Percentiles rank a stretch among this genome's conserved stretches.
Evolutionary conservation across 2,888 invertebrate genomes (phyloP).

Genomic region (Nymphalis urticae): DNA sequence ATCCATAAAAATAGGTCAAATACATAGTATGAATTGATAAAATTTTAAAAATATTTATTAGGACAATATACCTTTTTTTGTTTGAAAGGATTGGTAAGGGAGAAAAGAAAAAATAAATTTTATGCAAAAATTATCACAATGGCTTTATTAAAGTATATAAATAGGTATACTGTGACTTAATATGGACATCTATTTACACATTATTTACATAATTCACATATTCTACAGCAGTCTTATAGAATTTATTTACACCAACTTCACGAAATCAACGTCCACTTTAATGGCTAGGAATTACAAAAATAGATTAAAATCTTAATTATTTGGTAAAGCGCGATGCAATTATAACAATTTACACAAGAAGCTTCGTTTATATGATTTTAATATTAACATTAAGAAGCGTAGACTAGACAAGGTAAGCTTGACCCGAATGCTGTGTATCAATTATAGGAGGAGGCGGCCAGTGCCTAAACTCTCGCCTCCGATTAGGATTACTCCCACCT

Average conservation of each 20-base stretch:
- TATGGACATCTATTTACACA: conserved; percentile 79
- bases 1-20: too few species aligned
- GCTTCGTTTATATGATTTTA: conserved; percentile 70
- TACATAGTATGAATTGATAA: too few species aligned
- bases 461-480: conserved; percentile 71
- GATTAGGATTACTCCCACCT: conserved; percentile 74
- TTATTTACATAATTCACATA: conserved; percentile 79
- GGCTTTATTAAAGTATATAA: conserved; percentile 82
- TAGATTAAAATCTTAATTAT: conserved; percentile 76
- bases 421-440: conserved; percentile 72
- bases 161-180: conserved; percentile 80
- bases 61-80: background rate
- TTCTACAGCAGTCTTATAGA: conserved; percentile 82
- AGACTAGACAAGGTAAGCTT: conserved; percentile 79
- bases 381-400: conserved; percentile 57
- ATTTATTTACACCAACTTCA: conserved; percentile 77
- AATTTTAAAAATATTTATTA: background rate
- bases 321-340: conserved; percentile 77
- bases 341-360: conserved; percentile 75
- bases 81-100: conserved; percentile 28
- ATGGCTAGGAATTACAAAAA: conserved; percentile 78
- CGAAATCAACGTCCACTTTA: conserved; percentile 67
- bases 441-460: conserved; percentile 75
- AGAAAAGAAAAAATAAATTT: conserved; percentile 55
- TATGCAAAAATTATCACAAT: conserved; percentile 82